A percentile compares a stretch with the other conserved stretches of the same genome.
phyloP scores from a whole-genome alignment of 35 echinoderm and acorn worm species.

The Heliocidaris erythrogramma region DNA sequence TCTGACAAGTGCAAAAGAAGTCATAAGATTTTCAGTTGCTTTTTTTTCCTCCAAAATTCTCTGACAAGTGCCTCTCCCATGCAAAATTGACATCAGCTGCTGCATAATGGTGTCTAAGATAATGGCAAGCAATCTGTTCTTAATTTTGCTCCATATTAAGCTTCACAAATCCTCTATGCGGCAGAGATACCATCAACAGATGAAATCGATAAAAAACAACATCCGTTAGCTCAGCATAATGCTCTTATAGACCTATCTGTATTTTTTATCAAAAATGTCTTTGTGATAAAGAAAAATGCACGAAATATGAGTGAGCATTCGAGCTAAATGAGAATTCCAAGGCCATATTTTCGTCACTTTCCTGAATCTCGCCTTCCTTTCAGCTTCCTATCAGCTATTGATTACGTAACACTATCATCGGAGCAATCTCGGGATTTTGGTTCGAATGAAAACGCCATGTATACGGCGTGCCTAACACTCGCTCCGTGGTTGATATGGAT shows the following conservation, averaged over 20 bases:
- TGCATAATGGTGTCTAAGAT: background rate
- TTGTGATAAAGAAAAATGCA: background rate
- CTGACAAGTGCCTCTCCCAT: too few species aligned
- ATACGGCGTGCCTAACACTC: background rate
- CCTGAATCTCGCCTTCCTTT: background rate
- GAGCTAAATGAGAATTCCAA: background rate
- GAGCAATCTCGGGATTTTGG: too few species aligned
- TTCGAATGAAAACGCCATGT: too few species aligned
- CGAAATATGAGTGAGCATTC: background rate
- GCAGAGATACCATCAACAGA: background rate
- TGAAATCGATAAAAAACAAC: background rate
- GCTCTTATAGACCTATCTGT: background rate
- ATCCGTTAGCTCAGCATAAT: background rate
- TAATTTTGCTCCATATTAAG: background rate
- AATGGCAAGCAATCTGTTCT: background rate
- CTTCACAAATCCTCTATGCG: background rate
- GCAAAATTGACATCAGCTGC: background rate
- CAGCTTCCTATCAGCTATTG: background rate
- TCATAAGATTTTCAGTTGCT: too few species aligned
- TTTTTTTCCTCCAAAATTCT: too few species aligned
- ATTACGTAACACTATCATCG: background rate
- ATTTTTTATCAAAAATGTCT: background rate
- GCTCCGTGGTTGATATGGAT: background rate
- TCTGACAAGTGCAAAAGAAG: too few species aligned
- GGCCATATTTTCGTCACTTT: background rate